Conservation (phyloP, 1,140 invertebrate species). For the Penaeus indicus region DNA sequence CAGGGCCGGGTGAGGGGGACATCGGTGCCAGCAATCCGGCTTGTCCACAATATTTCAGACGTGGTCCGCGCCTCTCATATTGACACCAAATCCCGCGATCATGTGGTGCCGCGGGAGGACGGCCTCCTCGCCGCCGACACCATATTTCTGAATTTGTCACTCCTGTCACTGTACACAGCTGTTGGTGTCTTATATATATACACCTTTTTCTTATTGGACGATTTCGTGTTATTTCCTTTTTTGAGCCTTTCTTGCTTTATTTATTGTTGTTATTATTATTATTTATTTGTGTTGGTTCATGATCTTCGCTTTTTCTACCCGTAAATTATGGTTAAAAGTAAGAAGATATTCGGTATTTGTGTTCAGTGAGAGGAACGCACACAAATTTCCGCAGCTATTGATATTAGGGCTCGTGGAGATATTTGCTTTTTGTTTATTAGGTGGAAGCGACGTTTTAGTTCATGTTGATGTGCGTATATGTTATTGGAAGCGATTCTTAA, state of each 20-base stretch:
- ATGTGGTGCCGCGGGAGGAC: neutral
- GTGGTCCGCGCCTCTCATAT: constrained; percentile 15
- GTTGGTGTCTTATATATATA: neutral
- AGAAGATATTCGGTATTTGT: too few species aligned
- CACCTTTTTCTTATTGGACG: neutral
- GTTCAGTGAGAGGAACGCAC: too few species aligned
- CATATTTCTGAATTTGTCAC: constrained; percentile 49
- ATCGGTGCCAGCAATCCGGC: constrained; percentile 24
- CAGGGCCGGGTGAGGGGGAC: neutral
- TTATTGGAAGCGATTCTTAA: too few species aligned
- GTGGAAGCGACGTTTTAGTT: too few species aligned
- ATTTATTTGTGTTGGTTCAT: too few species aligned
- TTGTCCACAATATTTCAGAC: constrained; percentile 35
- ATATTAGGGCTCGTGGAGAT: too few species aligned
- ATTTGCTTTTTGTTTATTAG: too few species aligned
- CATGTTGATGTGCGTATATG: too few species aligned
- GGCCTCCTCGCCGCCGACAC: neutral
- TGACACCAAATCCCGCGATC: constrained; percentile 43
- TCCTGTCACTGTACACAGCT: neutral
- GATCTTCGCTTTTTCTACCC: too few species aligned
- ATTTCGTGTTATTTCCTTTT: neutral
- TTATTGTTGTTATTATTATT: too few species aligned
- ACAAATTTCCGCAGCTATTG: too few species aligned
- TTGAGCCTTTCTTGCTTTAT: neutral
- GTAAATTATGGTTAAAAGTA: too few species aligned